Evolutionary conservation across 2,797 vertebrate species (phyloP).

Genomic region (Acropternis orthonyx): DNA sequence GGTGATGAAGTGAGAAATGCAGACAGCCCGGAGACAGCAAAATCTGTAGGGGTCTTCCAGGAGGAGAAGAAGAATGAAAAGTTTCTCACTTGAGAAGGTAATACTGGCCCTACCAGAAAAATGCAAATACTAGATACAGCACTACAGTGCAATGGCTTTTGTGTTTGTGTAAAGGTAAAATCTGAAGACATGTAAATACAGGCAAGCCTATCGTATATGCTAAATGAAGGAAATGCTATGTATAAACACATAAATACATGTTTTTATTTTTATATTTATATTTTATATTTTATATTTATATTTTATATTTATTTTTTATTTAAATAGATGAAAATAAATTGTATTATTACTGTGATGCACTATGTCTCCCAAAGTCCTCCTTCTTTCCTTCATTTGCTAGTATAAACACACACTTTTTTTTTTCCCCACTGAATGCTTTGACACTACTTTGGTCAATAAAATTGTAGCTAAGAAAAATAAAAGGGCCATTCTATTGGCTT

Average conservation of each 20-base stretch:
- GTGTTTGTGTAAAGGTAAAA: neutral
- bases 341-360: neutral
- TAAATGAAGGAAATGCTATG: neutral
- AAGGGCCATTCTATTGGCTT: neutral
- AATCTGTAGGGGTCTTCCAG: neutral
- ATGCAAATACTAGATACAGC: neutral
- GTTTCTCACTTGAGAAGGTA: neutral
- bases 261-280: too few relatives aligned
- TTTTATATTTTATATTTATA: too few relatives aligned
- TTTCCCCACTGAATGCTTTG: neutral
- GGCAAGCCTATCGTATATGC: neutral
- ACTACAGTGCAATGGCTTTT: neutral
- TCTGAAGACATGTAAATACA: neutral
- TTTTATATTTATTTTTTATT: too few relatives aligned
- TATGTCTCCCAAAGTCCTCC: neutral
- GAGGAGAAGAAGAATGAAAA: neutral
- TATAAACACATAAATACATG: neutral
- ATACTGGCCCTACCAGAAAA: neutral
- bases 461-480: constrained; percentile 47
- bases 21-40: neutral
- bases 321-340: neutral
- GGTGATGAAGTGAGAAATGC: neutral
- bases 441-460: neutral
- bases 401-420: neutral
- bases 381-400: neutral